These are phyloP conservation scores for Monomorium pharaonis DNA, from an alignment of 1,140 invertebrate species.

Conservation along the genomic window DNA sequence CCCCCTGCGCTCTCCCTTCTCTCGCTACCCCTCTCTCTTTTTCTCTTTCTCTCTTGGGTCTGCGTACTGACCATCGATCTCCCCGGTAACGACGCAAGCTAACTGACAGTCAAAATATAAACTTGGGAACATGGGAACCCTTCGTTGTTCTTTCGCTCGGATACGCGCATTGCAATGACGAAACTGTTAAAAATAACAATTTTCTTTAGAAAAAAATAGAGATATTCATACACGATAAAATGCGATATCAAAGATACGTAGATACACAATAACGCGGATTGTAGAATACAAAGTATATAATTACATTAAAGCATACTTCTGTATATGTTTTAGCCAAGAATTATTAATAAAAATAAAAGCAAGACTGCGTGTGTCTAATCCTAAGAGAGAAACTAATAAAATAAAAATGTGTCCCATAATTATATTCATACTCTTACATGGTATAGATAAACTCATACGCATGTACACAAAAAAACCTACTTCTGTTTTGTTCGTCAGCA, in stretches of 20 bases:
- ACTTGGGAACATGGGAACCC: slow-evolving; percentile 41
- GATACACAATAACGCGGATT: no score
- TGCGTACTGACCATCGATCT: slow-evolving; percentile 65
- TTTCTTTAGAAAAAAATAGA: not conserved
- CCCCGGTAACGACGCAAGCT: slow-evolving; percentile 25
- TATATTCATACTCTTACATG: not conserved
- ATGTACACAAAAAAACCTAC: not conserved
- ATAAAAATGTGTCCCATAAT: not conserved
- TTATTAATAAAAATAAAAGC: not conserved
- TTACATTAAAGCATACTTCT: not conserved
- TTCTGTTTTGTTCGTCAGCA: not conserved
- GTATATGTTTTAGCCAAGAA: not conserved
- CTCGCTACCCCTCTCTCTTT: not conserved
- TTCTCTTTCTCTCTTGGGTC: slow-evolving; percentile 18
- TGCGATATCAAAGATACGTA: not conserved
- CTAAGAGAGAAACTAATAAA: not conserved
- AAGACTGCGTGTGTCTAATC: not conserved
- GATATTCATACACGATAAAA: not conserved
- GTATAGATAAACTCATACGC: not conserved
- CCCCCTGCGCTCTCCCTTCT: slow-evolving; percentile 24
- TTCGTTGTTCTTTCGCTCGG: slow-evolving; percentile 33
- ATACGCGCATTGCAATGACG: slow-evolving; percentile 1
- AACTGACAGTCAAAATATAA: slow-evolving; percentile 60
- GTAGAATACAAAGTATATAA: not conserved
- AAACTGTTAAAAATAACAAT: slow-evolving; percentile 26